Percentiles rank a stretch among this genome's conserved stretches.
Evolutionary conservation across 2,797 vertebrate genomes (phyloP).

Genomic region (Sebastolobus alascanus): DNA sequence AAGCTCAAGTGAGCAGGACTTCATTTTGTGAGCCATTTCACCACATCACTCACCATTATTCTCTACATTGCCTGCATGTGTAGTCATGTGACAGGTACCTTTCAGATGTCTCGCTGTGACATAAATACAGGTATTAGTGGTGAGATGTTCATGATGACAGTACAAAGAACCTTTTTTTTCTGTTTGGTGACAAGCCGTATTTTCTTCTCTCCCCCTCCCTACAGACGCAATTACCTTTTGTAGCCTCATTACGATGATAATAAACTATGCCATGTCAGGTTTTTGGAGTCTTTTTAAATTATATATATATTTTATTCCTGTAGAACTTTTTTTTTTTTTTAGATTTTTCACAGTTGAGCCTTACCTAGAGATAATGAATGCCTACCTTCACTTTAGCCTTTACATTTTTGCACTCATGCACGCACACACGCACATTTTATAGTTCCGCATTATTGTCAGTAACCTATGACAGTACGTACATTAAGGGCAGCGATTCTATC

Average conservation of each 20-base stretch:
- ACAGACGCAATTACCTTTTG: not conserved
- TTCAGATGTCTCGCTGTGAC: conserved; percentile 39
- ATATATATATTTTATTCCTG: not conserved
- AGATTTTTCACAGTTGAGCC: not conserved
- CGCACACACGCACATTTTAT: not conserved
- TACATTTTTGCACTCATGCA: not conserved
- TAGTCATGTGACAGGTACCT: conserved; percentile 60
- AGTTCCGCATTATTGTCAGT: not conserved
- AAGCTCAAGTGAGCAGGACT: conserved; percentile 73
- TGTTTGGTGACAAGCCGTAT: not conserved
- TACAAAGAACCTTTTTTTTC: conserved; percentile 14
- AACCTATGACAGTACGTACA: too few relatives aligned
- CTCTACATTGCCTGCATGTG: conserved; percentile 60
- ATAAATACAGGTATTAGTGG: conserved; percentile 51
- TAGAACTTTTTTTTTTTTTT: too few relatives aligned
- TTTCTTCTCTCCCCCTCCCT: not conserved
- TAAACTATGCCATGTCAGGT: conserved; percentile 2
- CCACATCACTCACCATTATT: conserved; percentile 80
- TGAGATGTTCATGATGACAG: conserved; percentile 38
- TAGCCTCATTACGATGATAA: conserved; percentile 18
- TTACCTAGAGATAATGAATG: not conserved
- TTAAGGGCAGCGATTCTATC: not conserved
- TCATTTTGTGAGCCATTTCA: conserved; percentile 82
- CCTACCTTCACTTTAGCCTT: not conserved
- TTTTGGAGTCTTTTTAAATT: not conserved